A percentile compares a stretch with the other conserved stretches of the same genome.
Conservation (phyloP, 2,113 vertebrate genomes). For the Gobio gobio region DNA sequence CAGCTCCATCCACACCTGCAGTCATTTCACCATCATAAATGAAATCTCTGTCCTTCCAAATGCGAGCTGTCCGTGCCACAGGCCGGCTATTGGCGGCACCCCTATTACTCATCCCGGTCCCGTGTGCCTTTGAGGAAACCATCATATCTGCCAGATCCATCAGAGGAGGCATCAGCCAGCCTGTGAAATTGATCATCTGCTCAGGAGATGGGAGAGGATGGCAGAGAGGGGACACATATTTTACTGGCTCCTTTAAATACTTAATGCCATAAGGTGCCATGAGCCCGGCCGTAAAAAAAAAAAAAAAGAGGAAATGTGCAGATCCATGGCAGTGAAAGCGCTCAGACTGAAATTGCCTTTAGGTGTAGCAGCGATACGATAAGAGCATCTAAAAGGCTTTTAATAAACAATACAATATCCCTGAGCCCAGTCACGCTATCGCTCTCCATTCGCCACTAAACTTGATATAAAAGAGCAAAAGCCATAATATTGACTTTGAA, state of each 20-base stretch:
- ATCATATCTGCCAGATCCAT: slow-evolving; percentile 74
- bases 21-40: slow-evolving; percentile 54
- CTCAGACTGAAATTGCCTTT: slow-evolving; percentile 59
- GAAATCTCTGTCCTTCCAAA: slow-evolving; percentile 53
- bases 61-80: slow-evolving; percentile 56
- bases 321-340: slow-evolving; percentile 57
- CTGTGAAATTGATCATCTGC: slow-evolving; percentile 76
- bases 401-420: slow-evolving; percentile 65
- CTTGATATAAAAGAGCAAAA: slow-evolving; percentile 41
- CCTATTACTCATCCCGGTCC: slow-evolving; percentile 64
- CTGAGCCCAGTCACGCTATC: slow-evolving; percentile 52
- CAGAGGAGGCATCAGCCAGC: slow-evolving; percentile 68
- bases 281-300: slow-evolving; percentile 61
- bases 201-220: slow-evolving; percentile 63
- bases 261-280: slow-evolving; percentile 70
- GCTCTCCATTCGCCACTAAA: slow-evolving; percentile 54
- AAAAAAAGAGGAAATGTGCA: slow-evolving; percentile 61
- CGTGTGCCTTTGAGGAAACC: slow-evolving; percentile 69
- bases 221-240: slow-evolving; percentile 62
- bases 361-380: slow-evolving; percentile 50
- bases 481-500: slow-evolving; percentile 45
- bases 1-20: slow-evolving; percentile 46
- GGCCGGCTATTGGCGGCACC: slow-evolving; percentile 59
- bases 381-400: slow-evolving; percentile 63
- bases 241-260: slow-evolving; percentile 72